Percentiles rank a stretch among this genome's conserved stretches.
Evolutionary conservation across 2,888 invertebrate species (phyloP).

Genomic region (Noctua janthina): DNA sequence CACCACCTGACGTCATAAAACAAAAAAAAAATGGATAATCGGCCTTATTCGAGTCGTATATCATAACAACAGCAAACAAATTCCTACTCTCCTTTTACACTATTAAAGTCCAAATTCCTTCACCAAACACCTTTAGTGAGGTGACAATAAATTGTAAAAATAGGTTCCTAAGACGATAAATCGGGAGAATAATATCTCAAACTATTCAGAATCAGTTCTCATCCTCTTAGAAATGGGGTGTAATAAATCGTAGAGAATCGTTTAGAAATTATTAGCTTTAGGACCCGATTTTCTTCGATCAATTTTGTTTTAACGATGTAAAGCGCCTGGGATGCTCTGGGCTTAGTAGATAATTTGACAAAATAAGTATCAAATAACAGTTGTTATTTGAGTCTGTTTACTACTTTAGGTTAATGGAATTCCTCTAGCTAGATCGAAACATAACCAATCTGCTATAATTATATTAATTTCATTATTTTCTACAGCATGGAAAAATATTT

Average conservation of each 20-base stretch:
- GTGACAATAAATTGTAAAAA: constrained; percentile 69
- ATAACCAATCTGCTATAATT: not conserved
- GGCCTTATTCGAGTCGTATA: constrained; percentile 26
- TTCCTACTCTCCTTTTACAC: not conserved
- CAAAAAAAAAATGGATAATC: constrained; percentile 53
- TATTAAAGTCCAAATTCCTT: constrained; percentile 43
- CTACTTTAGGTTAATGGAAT: not conserved
- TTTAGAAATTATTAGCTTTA: constrained; percentile 70
- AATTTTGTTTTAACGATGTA: constrained; percentile 44
- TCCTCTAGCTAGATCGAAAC: not conserved
- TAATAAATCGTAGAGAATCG: constrained; percentile 74
- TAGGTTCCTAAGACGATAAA: constrained; percentile 76
- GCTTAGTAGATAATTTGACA: not conserved
- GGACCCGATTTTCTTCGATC: constrained; percentile 53
- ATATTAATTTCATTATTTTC: not conserved
- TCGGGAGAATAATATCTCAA: constrained; percentile 77
- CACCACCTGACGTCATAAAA: constrained; percentile 47
- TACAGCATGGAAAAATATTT: not conserved
- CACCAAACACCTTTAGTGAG: constrained; percentile 25
- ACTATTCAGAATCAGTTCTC: constrained; percentile 83
- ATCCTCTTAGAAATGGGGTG: constrained; percentile 70
- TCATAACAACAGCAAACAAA: constrained; percentile 4
- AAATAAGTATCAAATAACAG: not conserved
- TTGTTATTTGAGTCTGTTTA: no score
- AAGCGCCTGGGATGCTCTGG: no score